Conservation (phyloP, 2,113 vertebrate species). For the Opisthocomus hoazin region DNA sequence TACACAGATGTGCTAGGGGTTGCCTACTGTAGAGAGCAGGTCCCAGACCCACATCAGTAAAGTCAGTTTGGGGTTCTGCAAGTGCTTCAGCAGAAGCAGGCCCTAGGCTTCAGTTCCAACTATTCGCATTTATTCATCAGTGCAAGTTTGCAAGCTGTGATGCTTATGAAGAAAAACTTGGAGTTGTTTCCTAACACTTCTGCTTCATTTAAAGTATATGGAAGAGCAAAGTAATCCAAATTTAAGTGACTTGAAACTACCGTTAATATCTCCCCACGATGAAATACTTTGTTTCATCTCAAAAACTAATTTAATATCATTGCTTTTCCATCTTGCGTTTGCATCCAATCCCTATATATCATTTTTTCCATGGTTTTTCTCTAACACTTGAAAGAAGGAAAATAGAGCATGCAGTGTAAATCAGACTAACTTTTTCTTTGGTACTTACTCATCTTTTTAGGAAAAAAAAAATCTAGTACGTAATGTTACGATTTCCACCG, state of each 20-base stretch:
- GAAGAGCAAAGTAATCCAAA: background rate
- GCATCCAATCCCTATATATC: background rate
- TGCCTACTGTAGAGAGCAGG: background rate
- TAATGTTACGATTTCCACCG: background rate
- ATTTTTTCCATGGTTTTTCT: background rate
- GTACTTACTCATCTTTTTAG: background rate
- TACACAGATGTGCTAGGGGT: background rate
- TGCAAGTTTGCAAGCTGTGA: background rate
- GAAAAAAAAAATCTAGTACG: background rate
- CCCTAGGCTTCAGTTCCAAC: background rate
- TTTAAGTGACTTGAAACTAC: background rate
- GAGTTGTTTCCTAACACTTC: background rate
- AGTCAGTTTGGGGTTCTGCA: background rate
- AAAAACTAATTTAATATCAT: background rate
- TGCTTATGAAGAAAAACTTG: background rate
- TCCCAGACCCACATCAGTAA: background rate
- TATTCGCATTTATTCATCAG: background rate
- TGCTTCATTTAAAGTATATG: background rate
- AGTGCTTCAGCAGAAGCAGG: background rate
- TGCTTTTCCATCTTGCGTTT: background rate
- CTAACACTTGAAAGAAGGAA: background rate
- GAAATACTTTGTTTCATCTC: background rate
- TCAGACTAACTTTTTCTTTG: background rate
- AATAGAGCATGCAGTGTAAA: background rate
- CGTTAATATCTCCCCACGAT: background rate